A percentile compares a stretch with the other conserved stretches of the same genome.
Evolutionary conservation across 2,888 invertebrate species (phyloP).

Genomic region (Gryllus longicercus): DNA sequence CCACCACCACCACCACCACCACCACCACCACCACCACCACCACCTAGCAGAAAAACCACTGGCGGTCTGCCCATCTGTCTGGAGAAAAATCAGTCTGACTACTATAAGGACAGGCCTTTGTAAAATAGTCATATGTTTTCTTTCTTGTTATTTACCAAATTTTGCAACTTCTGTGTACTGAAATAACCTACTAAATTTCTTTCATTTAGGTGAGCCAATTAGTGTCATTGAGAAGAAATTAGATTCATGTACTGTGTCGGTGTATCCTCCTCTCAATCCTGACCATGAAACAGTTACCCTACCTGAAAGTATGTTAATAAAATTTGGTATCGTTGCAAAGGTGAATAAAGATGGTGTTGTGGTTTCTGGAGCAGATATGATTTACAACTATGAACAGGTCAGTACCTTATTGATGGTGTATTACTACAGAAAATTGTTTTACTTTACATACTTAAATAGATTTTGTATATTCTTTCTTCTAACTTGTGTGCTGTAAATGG

Average conservation of each 20-base stretch:
- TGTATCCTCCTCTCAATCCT: constrained; percentile 91
- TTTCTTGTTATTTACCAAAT: too few relatives aligned
- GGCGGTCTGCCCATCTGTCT: too few relatives aligned
- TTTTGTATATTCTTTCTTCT: background rate
- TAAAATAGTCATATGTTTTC: too few relatives aligned
- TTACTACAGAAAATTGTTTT: background rate
- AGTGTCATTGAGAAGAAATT: constrained; percentile 61
- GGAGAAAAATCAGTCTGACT: too few relatives aligned
- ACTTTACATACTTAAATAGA: too few relatives aligned
- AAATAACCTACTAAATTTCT: background rate
- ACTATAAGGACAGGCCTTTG: too few relatives aligned
- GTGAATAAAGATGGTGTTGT: constrained; percentile 88
- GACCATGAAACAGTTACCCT: constrained; percentile 88
- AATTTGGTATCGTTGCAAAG: constrained; percentile 75
- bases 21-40: too few relatives aligned
- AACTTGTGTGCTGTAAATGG: background rate
- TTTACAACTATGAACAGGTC: constrained; percentile 73
- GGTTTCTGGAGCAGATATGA: constrained; percentile 72
- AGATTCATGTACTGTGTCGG: constrained; percentile 90
- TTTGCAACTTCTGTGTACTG: too few relatives aligned
- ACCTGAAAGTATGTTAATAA: constrained; percentile 69
- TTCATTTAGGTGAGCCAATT: constrained; percentile 43
- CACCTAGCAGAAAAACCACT: too few relatives aligned
- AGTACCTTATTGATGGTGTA: constrained; percentile 28
- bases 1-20: too few relatives aligned